phyloP scores from a whole-genome alignment of 2,888 invertebrate species.

The Ormyrus labotus region DNA sequence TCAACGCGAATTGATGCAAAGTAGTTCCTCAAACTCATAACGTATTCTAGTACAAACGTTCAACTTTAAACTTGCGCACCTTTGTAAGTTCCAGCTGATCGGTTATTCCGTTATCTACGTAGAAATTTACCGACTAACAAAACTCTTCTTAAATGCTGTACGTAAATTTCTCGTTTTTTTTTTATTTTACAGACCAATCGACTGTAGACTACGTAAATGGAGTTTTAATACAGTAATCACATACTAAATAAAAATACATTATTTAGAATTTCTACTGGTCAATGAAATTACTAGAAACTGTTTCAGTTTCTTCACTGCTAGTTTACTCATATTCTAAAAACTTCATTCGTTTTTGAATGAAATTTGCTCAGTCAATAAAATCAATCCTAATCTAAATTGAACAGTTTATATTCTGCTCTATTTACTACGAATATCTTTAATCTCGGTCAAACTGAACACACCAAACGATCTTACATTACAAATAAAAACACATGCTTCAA shows the following conservation, averaged over 20 bases:
- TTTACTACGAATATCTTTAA: not conserved
- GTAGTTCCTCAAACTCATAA: not conserved
- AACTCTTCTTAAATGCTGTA: not conserved
- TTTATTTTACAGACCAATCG: not conserved
- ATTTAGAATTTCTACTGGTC: conserved; percentile 4
- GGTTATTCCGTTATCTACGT: not conserved
- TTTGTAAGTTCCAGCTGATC: conserved; percentile 19
- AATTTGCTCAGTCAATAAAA: conserved; percentile 36
- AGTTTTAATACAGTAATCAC: conserved; percentile 4
- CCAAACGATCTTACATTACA: not conserved
- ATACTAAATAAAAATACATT: conserved; percentile 1
- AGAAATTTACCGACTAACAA: not conserved
- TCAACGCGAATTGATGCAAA: not conserved
- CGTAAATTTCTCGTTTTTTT: no score
- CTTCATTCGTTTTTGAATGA: conserved; percentile 16
- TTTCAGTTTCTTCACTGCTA: not conserved
- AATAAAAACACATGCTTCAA: no score
- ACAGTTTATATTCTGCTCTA: not conserved
- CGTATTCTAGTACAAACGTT: conserved; percentile 1
- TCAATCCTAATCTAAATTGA: conserved; percentile 10
- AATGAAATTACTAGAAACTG: conserved; percentile 10
- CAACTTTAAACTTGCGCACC: conserved; percentile 12
- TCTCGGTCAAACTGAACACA: conserved; percentile 1
- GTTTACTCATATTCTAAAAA: not conserved
- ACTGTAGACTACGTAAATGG: not conserved